These are phyloP conservation scores for Lepeophtheirus nordmannii DNA, from an alignment of 2,888 invertebrate species.

Conservation along the genomic window DNA sequence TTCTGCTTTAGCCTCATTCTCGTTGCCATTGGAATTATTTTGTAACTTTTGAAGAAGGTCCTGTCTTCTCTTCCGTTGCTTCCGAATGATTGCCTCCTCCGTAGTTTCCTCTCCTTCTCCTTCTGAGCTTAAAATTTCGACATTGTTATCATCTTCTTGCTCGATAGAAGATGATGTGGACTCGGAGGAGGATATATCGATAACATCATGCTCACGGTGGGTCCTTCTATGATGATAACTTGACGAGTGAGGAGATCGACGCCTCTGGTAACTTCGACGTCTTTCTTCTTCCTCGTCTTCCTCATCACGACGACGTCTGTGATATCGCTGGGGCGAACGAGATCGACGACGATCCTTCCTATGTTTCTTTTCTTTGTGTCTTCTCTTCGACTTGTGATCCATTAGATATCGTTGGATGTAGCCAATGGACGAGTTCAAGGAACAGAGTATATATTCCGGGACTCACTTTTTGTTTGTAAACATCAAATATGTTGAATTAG, in stretches of 20 bases:
- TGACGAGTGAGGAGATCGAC: neutral
- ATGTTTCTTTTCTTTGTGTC: neutral
- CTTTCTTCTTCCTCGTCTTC: conserved; percentile 5
- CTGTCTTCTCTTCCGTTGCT: neutral
- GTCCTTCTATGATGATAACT: neutral
- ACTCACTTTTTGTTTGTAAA: too few species aligned
- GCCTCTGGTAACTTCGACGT: neutral
- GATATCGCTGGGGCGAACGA: neutral
- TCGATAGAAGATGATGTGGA: neutral
- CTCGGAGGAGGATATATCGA: neutral
- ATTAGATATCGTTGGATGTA: neutral
- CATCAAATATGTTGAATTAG: too few species aligned
- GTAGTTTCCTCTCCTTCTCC: conserved; percentile 1
- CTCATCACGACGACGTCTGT: neutral
- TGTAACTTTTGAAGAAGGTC: neutral
- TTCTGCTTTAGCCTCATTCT: neutral
- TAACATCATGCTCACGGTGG: neutral
- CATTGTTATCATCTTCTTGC: neutral
- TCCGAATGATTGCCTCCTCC: conserved; percentile 2
- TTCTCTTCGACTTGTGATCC: neutral
- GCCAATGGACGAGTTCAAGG: too few species aligned
- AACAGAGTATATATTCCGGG: too few species aligned
- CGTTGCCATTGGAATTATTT: neutral
- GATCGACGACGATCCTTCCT: neutral
- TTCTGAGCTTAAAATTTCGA: neutral